Conservation (phyloP, 2,113 vertebrate species). For the Paracanthobrama guichenoti region DNA sequence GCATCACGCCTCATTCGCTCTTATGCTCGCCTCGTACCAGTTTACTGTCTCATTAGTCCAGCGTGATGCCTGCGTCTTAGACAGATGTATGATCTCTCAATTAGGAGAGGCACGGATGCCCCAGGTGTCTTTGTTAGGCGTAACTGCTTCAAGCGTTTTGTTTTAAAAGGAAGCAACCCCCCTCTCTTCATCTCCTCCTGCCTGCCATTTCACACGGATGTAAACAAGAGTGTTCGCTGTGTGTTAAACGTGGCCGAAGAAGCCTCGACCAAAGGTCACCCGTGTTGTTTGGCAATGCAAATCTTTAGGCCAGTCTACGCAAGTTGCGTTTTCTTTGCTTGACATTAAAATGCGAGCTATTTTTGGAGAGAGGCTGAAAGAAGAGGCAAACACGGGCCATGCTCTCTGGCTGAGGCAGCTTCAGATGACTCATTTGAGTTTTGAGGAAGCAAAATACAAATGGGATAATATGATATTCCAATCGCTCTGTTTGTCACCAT, state of each 20-base stretch:
- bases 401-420: slow-evolving; percentile 58
- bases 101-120: slow-evolving; percentile 52
- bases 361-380: slow-evolving; percentile 59
- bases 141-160: neutral
- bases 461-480: slow-evolving; percentile 61
- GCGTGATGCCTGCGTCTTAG: slow-evolving; percentile 56
- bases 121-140: slow-evolving; percentile 38
- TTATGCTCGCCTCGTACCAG: slow-evolving; percentile 5
- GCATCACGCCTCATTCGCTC: slow-evolving; percentile 1
- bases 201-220: slow-evolving; percentile 28
- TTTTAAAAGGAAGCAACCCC: slow-evolving; percentile 18
- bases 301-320: slow-evolving; percentile 63
- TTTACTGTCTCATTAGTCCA: slow-evolving; percentile 56
- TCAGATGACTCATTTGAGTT: slow-evolving; percentile 67
- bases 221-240: slow-evolving; percentile 34
- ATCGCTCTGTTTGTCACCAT: slow-evolving; percentile 21
- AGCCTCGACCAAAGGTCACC: slow-evolving; percentile 71
- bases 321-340: slow-evolving; percentile 51
- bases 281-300: slow-evolving; percentile 67
- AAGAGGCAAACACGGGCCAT: slow-evolving; percentile 55
- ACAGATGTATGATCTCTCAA: slow-evolving; percentile 69
- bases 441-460: slow-evolving; percentile 60
- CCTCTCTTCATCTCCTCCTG: neutral
- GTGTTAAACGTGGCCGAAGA: slow-evolving; percentile 41
- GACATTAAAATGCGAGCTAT: slow-evolving; percentile 71